Evolutionary conservation across 2,888 invertebrate species (phyloP).

Genomic region (Caenorhabditis panamensis): DNA sequence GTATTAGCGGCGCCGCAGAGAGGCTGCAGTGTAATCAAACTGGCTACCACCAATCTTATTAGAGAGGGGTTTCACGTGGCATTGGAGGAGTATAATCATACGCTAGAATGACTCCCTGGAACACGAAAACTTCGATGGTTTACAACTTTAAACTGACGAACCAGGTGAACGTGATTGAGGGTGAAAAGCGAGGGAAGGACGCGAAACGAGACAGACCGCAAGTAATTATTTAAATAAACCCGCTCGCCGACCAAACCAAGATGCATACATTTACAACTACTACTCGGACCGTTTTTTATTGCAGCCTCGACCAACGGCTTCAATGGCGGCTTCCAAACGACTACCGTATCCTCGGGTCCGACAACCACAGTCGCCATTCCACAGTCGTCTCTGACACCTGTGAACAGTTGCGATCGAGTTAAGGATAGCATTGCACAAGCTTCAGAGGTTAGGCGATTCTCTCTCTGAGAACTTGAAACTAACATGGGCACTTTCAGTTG

Average conservation of each 20-base stretch:
- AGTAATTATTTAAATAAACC: slow-evolving; percentile 2
- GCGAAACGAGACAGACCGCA: slow-evolving; percentile 3
- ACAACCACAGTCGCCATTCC: slow-evolving; percentile 56
- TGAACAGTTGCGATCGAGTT: slow-evolving; percentile 60
- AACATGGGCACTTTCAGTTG: slow-evolving; percentile 37
- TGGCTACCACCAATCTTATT: slow-evolving; percentile 37
- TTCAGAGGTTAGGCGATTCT: slow-evolving; percentile 55
- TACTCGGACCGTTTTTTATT: slow-evolving; percentile 9
- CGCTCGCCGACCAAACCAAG: neutral
- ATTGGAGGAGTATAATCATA: slow-evolving; percentile 38
- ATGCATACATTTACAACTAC: slow-evolving; percentile 17
- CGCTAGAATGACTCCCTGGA: slow-evolving; percentile 38
- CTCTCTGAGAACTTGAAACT: neutral
- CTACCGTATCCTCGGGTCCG: slow-evolving; percentile 44
- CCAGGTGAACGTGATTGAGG: neutral
- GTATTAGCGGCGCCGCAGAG: slow-evolving; percentile 11
- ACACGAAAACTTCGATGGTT: slow-evolving; percentile 17
- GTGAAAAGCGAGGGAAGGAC: neutral
- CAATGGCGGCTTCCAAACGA: slow-evolving; percentile 34
- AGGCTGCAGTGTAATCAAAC: slow-evolving; percentile 25
- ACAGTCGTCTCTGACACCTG: slow-evolving; percentile 52
- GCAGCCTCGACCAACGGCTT: slow-evolving; percentile 27
- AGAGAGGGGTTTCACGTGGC: slow-evolving; percentile 15
- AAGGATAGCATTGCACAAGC: slow-evolving; percentile 56
- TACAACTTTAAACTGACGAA: slow-evolving; percentile 49